Evolutionary conservation across 2,888 invertebrate species (phyloP), one percentile per base, ranked within the genome.

Genomic region (Patella caerulea): DNA sequence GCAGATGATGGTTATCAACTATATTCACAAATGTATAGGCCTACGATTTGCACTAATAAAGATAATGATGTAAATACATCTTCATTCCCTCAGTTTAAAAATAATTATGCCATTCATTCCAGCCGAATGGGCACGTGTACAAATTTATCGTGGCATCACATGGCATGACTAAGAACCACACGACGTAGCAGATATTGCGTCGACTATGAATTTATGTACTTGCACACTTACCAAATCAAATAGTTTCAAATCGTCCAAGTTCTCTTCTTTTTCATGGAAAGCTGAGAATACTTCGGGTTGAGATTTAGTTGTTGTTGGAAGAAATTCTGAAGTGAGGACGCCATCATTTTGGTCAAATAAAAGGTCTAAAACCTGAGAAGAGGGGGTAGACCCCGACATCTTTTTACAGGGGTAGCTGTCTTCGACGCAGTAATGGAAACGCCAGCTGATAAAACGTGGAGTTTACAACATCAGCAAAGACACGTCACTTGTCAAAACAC

Each of bases 281-380:
- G 24, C 3, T 14, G 65, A 65, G 15, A 24, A 29, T n/a, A 34
- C 45, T 71, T 24, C 29, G 11, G 11, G 72, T 34, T 24, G 12
- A 34, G n/a, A n/a, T 71, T 52, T 52, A 29, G 45, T 14, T 29
- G n/a, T 71, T 34, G 34, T 12, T 17, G 55, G 24, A 12, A 74
- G 56, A n/a, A 77, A 14, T 56, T 88, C 88, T 70, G 83, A 85
- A 59, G 84, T 84, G 56, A 88, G 77, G 53, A 88, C 78, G 15
- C 89, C 88, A 70, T 86, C 86, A 72, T 82, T 79, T 73, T 84
- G 82, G 81, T 90, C 88, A 83, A 89, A 89, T 34, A 90, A 81
- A 77, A 90, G 54, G 77, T 90, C 88, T 65, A 90, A 78, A 52
- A 89, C 85, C n/a, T 88, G 79, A 24, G 78, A 71, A 2, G 82